Base-by-base conservation (phyloP, 64 coral and sea anemone species). In the Orbicella faveolata region DNA sequence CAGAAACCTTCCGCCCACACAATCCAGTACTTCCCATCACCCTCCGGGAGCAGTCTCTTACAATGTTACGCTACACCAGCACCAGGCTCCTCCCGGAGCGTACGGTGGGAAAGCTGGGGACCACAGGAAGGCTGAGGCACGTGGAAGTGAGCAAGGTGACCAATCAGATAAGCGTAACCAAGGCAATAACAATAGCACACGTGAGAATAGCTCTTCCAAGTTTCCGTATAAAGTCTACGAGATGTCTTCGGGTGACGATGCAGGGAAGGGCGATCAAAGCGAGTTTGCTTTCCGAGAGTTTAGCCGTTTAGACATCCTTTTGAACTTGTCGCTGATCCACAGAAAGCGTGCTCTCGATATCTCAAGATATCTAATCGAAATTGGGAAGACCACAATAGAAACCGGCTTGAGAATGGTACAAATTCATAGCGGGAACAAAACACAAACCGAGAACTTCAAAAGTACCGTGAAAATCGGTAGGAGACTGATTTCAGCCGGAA, bases 61-160 rank as follows among this genome's bases (percentile, higher is more conserved):
- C 97, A 95, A 99, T 99, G 97, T 99, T 99, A 99, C 94, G 97
- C 97, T 99, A 99, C 81, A 90, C 70, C 88, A 89, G 73, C 83
- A 90, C 73, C 94, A 99, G 91, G 85, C 93, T n/a, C 97, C 97
- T 87, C 97, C 94, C 89, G 97, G 94, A 96, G 81, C 78, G 39
- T 0, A 35, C 19, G 72, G 30, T 7, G 44, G 59, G 16, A 87
- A n/a, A 18, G 23, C 80, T 70, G 17, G 20, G n/a, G 30, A 75
- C 51, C 52, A 73, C 33, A 61, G 52, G 9, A 15, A 61, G 11
- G 26, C 48, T 9, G 12, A 79, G 61, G 15, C 73, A 67, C 6
- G 23, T 62, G 20, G 34, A 41, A 15, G 37, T 41, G 48, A 91
- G 34, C 77, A 44, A 15, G 35, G 15, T 8, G 6, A 26, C 9